Evolutionary conservation across 2,113 vertebrate species (phyloP).

Genomic region (Casuarius casuarius): DNA sequence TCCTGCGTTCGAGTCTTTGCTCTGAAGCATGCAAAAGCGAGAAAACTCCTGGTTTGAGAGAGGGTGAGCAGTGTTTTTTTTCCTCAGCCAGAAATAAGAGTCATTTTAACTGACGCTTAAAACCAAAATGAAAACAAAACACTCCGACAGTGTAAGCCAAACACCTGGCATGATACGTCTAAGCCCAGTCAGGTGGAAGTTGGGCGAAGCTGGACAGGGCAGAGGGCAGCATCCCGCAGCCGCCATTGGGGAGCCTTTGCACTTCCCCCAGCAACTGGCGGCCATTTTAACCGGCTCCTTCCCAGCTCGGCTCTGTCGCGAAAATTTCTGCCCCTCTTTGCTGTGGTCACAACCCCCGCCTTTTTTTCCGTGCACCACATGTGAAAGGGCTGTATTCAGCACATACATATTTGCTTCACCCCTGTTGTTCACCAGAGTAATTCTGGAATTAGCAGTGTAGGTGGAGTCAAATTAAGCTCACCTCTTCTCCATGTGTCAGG

Average conservation of each 20-base stretch:
- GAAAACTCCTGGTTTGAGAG: background rate
- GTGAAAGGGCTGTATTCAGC: background rate
- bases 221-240: accelerated
- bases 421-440: background rate
- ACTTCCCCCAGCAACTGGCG: accelerated
- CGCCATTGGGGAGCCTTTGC: background rate
- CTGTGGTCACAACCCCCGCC: background rate
- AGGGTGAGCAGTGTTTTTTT: background rate
- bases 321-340: background rate
- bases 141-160: accelerated
- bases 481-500: background rate
- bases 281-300: too few relatives aligned
- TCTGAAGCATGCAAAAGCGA: background rate
- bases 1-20: background rate
- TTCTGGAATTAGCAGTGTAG: background rate
- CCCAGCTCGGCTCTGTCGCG: too few relatives aligned
- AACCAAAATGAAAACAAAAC: background rate
- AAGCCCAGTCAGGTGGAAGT: background rate
- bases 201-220: background rate
- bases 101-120: background rate
- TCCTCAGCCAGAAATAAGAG: background rate
- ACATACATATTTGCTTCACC: background rate
- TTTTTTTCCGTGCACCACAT: accelerated
- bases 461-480: background rate
- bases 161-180: background rate